phyloP scores from a whole-genome alignment of 1,140 invertebrate species.

The Anastrepha ludens region DNA sequence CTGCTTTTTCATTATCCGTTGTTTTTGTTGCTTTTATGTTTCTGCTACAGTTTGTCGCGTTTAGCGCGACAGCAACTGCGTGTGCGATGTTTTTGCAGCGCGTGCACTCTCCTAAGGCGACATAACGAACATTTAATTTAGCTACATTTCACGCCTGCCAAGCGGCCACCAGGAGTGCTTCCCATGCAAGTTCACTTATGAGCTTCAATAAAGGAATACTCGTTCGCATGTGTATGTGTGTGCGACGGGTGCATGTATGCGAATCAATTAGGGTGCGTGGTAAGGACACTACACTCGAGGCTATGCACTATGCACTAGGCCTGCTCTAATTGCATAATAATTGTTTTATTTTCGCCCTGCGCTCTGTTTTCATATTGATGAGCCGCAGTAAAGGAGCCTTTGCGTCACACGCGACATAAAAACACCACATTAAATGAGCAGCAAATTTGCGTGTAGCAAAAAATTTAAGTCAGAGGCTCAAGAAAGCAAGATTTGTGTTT shows the following conservation, averaged over 20 bases:
- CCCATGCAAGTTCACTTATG: background rate
- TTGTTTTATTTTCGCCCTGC: conserved; percentile 63
- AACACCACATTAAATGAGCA: conserved; percentile 30
- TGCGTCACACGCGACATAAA: background rate
- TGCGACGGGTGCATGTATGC: conserved; percentile 61
- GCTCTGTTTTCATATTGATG: background rate
- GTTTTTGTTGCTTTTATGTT: background rate
- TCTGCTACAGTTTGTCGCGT: conserved; percentile 7
- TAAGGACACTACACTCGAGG: background rate
- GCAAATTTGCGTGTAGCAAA: background rate
- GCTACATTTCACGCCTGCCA: background rate
- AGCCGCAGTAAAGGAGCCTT: background rate
- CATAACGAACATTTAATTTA: conserved; percentile 33
- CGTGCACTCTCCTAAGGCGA: background rate
- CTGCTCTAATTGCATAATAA: conserved; percentile 71
- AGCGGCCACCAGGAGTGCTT: background rate
- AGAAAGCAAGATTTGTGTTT: too few species aligned
- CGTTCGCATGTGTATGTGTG: background rate
- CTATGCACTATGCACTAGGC: background rate
- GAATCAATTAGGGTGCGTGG: conserved; percentile 58
- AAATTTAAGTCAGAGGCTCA: background rate
- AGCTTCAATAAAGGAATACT: background rate
- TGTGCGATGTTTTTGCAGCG: conserved; percentile 4
- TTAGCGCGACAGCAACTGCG: background rate
- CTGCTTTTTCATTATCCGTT: background rate